Evolutionary conservation across 2,113 vertebrate species (phyloP), one percentile per base, ranked within the genome.

Genomic region (Odocoileus virginianus): DNA sequence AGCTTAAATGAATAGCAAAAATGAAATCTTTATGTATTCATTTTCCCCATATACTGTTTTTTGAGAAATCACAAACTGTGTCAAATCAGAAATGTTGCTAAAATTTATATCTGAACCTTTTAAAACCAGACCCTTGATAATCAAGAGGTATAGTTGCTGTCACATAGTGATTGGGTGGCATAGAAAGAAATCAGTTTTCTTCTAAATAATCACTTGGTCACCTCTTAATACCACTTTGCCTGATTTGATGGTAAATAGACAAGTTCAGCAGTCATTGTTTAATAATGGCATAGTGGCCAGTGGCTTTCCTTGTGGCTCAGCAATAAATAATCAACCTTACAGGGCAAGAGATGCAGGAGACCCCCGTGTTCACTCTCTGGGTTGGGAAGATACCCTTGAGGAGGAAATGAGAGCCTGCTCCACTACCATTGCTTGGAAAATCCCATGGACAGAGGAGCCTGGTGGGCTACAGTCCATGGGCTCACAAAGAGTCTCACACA

Each of bases 331-430:
- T 71, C 10, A 36, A 12, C 19, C n/a, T 40, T 36, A 36, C 12
- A 40, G 19, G 21, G 19, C n/a, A 71, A 40, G 19, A 40, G n/a
- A 40, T 36, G 17, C 19, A 11, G 10, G 67, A 71, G 67, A 71
- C 5, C 19, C 5, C 21, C 1, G 0, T 71, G 61, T n/a, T n/a
- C 0, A 0, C 17, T 40, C 19, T 40, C n/a, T 71, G n/a, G n/a
- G 5, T 71, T 67, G 9, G n/a, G n/a, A 40, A 71, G 19, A n/a
- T 40, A 9, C 9, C n/a, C 36, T 71, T 36, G n/a, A 71, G n/a
- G n/a, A 40, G 10, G 67, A n/a, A 40, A 36, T 71, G n/a, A 40
- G n/a, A 71, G 17, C 19, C 67, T 71, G n/a, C 19, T 71, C 10
- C n/a, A 23, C 67, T 40, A 40, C 21, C 9, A 71, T 40, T 40